Conservation (phyloP, 2,113 vertebrate species). For the Mirza zaza region DNA sequence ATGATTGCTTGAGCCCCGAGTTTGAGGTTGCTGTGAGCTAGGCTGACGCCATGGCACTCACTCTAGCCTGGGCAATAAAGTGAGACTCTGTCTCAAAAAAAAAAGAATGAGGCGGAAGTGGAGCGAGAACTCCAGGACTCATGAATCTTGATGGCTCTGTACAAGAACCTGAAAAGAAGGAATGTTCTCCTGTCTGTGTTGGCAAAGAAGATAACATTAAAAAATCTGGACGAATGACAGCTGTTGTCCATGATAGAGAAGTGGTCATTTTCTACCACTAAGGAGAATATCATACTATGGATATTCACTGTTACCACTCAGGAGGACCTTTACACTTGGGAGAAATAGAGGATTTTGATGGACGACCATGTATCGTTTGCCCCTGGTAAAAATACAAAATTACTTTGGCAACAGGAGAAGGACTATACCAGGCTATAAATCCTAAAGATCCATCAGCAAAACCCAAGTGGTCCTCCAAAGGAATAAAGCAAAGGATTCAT, state of each 20-base stretch:
- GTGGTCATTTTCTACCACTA: conserved; percentile 90
- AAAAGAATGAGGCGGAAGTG: background rate
- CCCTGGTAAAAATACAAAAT: conserved; percentile 96
- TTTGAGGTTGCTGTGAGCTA: too few relatives aligned
- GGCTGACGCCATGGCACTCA: too few relatives aligned
- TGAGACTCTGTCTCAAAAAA: too few relatives aligned
- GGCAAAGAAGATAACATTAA: conserved; percentile 91
- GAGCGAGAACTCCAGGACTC: background rate
- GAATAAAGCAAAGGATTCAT: conserved; percentile 93
- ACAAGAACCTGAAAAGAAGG: conserved; percentile 6
- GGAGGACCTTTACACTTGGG: conserved; percentile 89
- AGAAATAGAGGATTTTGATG: conserved; percentile 94
- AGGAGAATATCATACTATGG: conserved; percentile 90
- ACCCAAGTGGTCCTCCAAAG: conserved; percentile 91
- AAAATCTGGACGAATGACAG: conserved; percentile 81
- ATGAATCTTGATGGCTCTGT: conserved; percentile 61
- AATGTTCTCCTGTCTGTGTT: conserved; percentile 79
- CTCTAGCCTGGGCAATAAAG: too few relatives aligned
- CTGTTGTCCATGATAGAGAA: conserved; percentile 88
- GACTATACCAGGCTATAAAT: conserved; percentile 88
- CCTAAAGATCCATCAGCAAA: conserved; percentile 82
- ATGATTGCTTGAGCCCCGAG: too few relatives aligned
- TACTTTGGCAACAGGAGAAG: conserved; percentile 90
- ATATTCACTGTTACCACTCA: conserved; percentile 94
- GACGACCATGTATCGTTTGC: conserved; percentile 92